Conservation (phyloP, 2,113 vertebrate genomes). For the Gasterosteus nipponicus region DNA sequence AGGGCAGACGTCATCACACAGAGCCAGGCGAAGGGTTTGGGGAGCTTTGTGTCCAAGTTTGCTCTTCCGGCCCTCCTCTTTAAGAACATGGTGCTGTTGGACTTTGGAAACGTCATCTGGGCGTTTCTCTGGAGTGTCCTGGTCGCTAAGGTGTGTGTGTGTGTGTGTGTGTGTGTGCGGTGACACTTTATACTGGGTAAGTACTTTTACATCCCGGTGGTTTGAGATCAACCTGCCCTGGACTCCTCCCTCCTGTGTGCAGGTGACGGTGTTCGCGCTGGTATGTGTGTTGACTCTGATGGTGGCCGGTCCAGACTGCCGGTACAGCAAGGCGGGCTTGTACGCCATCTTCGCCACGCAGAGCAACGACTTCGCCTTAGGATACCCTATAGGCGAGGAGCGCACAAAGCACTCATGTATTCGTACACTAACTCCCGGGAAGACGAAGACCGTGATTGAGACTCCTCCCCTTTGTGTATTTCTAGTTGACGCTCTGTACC, state of each 20-base stretch:
- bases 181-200: too few relatives aligned
- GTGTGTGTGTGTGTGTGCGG: background rate
- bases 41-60: conserved; percentile 95
- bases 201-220: background rate
- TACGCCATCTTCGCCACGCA: conserved; percentile 98
- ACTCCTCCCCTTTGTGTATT: conserved; percentile 1
- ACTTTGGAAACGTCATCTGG: conserved; percentile 94
- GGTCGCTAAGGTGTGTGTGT: conserved; percentile 82
- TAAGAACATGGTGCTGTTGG: conserved; percentile 96
- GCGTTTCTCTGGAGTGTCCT: conserved; percentile 93
- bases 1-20: conserved; percentile 90
- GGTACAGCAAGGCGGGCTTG: conserved; percentile 94
- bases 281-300: conserved; percentile 91
- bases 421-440: too few relatives aligned
- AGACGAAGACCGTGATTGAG: background rate
- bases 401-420: background rate
- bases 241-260: background rate
- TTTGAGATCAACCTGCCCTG: background rate
- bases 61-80: conserved; percentile 95
- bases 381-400: conserved; percentile 95
- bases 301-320: conserved; percentile 87
- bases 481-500: conserved; percentile 87
- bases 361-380: conserved; percentile 97
- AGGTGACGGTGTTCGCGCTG: conserved; percentile 91
- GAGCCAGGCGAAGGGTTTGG: conserved; percentile 92